Percentiles rank a stretch among this genome's conserved stretches.
phyloP scores from a whole-genome alignment of 2,888 invertebrate species.

The Plagodis pulveraria region DNA sequence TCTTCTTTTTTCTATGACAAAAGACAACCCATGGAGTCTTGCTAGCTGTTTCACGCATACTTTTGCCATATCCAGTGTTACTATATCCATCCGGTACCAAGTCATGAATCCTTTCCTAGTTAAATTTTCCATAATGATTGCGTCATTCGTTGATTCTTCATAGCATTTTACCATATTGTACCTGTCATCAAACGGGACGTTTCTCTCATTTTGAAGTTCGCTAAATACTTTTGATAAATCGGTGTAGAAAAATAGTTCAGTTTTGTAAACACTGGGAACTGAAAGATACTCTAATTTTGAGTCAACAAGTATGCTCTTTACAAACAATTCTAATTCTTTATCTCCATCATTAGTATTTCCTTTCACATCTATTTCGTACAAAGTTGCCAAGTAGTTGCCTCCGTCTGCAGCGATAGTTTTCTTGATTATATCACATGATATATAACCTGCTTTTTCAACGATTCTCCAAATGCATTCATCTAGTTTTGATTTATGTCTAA shows the following conservation, averaged over 20 bases:
- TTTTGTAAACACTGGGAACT: conserved; percentile 43
- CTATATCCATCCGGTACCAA: conserved; percentile 48
- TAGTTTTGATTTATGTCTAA: conserved; percentile 22
- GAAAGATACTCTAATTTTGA: conserved; percentile 38
- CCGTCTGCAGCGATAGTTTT: conserved; percentile 49
- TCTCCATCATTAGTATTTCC: conserved; percentile 49
- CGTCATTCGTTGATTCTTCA: conserved; percentile 46
- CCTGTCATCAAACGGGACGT: conserved; percentile 50
- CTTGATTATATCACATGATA: conserved; percentile 39
- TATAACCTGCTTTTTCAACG: conserved; percentile 41
- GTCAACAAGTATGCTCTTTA: conserved; percentile 48
- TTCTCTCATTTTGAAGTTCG: conserved; percentile 52
- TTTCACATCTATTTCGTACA: conserved; percentile 54
- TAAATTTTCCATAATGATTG: conserved; percentile 60
- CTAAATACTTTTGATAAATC: conserved; percentile 51
- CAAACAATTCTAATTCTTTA: conserved; percentile 56
- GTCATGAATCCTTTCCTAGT: conserved; percentile 53
- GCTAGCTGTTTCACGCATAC: conserved; percentile 57
- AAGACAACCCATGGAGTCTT: conserved; percentile 60
- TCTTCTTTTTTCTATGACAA: conserved; percentile 46
- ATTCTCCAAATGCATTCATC: conserved; percentile 38
- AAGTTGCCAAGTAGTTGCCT: conserved; percentile 53
- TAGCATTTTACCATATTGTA: conserved; percentile 52
- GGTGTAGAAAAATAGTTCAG: conserved; percentile 53
- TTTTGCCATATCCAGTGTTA: conserved; percentile 55